Percentiles rank a stretch among this genome's conserved stretches.
These are phyloP conservation scores for Hyphantria cunea DNA, from an alignment of 1,140 invertebrate species.

Conservation along the genomic window DNA sequence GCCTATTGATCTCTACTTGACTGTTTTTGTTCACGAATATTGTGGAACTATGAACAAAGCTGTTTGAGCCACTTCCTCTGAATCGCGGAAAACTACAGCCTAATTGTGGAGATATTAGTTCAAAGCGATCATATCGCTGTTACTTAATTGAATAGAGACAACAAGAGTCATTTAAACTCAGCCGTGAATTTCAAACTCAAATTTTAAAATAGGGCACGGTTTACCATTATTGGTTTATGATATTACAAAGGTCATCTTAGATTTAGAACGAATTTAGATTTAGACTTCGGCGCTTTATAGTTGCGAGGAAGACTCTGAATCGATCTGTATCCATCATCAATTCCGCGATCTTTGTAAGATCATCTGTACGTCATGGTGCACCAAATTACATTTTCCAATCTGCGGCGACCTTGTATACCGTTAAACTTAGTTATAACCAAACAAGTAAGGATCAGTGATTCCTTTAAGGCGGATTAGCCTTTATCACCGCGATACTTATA, in stretches of 20 bases:
- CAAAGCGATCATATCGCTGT: constrained; percentile 3
- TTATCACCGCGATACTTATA: constrained; percentile 77
- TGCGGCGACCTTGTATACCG: background rate
- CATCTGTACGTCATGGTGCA: too few relatives aligned
- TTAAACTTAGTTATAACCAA: constrained; percentile 35
- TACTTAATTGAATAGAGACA: constrained; percentile 1
- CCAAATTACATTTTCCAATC: constrained; percentile 13
- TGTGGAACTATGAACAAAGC: constrained; percentile 30
- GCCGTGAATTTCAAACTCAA: background rate
- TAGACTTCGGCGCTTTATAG: too few relatives aligned
- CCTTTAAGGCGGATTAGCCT: constrained; percentile 67
- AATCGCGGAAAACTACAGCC: constrained; percentile 16
- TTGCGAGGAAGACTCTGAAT: too few relatives aligned
- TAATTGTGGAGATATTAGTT: constrained; percentile 1
- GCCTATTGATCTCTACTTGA: constrained; percentile 60
- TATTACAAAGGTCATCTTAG: too few relatives aligned
- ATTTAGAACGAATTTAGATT: too few relatives aligned
- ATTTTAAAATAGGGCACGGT: background rate
- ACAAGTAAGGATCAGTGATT: constrained; percentile 49
- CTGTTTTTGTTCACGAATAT: constrained; percentile 56
- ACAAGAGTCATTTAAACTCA: background rate
- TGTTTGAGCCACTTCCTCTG: constrained; percentile 17
- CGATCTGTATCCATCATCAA: too few relatives aligned
- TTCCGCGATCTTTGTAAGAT: too few relatives aligned
- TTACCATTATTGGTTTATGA: too few relatives aligned